These are phyloP conservation scores for Enteromius paludinosus DNA, from an alignment of 2,797 vertebrate species.

Conservation along the genomic window DNA sequence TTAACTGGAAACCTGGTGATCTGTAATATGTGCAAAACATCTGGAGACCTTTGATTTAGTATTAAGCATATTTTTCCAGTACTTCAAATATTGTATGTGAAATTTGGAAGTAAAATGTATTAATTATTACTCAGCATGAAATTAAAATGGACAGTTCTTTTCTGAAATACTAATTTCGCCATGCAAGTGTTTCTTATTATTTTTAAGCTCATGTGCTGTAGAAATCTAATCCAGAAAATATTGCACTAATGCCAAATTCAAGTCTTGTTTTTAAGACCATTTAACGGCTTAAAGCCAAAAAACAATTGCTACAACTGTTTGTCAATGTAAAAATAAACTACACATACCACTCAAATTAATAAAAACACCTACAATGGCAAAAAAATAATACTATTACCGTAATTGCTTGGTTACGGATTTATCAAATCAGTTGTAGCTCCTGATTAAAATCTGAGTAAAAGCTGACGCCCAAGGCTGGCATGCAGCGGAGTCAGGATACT, in stretches of 20 bases:
- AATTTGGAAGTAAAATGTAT: not conserved
- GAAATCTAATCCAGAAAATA: not conserved
- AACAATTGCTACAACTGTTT: not conserved
- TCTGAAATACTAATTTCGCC: not conserved
- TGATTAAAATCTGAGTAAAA: not conserved
- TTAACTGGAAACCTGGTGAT: not conserved
- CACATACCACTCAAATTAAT: not conserved
- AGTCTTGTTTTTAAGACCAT: not conserved
- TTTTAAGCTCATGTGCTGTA: not conserved
- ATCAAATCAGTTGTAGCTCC: not conserved
- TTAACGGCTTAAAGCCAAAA: not conserved
- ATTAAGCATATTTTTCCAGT: not conserved
- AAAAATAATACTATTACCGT: not conserved
- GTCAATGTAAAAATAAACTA: not conserved
- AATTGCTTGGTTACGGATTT: not conserved
- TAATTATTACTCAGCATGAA: not conserved
- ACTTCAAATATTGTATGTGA: not conserved
- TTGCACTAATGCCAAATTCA: not conserved
- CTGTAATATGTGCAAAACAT: not conserved
- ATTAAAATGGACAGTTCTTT: not conserved
- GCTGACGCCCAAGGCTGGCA: slow-evolving; percentile 29
- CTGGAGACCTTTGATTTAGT: not conserved
- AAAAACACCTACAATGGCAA: not conserved
- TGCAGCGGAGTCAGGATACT: slow-evolving; percentile 17
- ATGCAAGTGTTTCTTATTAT: not conserved